These are phyloP conservation scores for Tringa solitaria DNA, from an alignment of 2,113 vertebrate genomes.

Conservation along the genomic window DNA sequence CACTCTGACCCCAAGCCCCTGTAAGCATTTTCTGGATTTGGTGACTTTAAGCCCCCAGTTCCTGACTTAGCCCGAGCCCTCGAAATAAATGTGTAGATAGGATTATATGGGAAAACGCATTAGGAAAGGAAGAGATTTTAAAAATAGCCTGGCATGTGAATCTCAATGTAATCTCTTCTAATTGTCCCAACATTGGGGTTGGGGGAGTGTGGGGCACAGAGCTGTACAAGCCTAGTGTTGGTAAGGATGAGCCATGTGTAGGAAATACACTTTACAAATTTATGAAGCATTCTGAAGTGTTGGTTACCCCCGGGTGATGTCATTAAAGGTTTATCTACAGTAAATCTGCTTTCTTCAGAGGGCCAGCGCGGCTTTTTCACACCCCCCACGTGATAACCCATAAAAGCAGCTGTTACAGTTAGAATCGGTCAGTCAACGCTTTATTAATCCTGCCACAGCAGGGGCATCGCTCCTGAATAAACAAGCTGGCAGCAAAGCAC, in stretches of 20 bases:
- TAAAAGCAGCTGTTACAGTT: neutral
- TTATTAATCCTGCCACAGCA: neutral
- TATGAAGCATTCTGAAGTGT: neutral
- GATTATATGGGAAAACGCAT: neutral
- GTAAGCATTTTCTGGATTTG: neutral
- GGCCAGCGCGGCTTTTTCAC: neutral
- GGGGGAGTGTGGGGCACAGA: neutral
- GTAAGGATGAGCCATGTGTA: neutral
- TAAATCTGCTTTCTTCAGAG: neutral
- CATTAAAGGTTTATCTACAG: neutral
- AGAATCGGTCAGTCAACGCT: neutral
- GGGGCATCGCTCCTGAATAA: neutral
- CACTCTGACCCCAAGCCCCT: neutral
- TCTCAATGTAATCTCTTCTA: neutral
- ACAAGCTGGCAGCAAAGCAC: neutral
- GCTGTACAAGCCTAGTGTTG: neutral
- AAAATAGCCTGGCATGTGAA: slow-evolving; percentile 31
- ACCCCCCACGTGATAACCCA: neutral
- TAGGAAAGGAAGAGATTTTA: slow-evolving; percentile 6
- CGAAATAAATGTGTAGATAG: slow-evolving; percentile 21
- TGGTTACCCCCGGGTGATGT: neutral
- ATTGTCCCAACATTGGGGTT: neutral
- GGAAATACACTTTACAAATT: neutral
- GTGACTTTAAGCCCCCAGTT: neutral
- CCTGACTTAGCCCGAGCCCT: neutral